Evolutionary conservation across 1,140 invertebrate genomes (phyloP).

Genomic region (Carcinoscorpius rotundicauda): DNA sequence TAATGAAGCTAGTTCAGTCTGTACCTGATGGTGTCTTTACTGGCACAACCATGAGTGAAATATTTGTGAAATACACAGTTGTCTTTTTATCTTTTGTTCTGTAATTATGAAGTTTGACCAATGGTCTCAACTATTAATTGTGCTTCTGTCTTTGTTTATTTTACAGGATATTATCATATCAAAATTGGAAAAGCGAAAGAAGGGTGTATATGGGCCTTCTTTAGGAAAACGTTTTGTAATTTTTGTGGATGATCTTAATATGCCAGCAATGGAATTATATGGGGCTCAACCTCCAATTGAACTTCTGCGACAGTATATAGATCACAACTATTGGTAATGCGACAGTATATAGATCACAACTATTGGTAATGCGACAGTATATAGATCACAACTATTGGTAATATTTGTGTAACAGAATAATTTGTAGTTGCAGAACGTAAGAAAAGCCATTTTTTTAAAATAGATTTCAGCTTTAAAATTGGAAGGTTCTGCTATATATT

Average conservation of each 20-base stretch:
- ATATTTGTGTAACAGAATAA: constrained; percentile 30
- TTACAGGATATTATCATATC: constrained; percentile 67
- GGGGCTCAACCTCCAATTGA: constrained; percentile 85
- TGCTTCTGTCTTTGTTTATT: too few species aligned
- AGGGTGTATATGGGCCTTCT: constrained; percentile 66
- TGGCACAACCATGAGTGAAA: too few species aligned
- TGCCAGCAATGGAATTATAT: constrained; percentile 73
- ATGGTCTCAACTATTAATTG: too few species aligned
- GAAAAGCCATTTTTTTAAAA: too few species aligned
- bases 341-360: constrained; percentile 77
- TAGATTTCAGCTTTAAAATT: too few species aligned
- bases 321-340: constrained; percentile 64
- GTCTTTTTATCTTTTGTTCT: too few species aligned
- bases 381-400: constrained; percentile 69
- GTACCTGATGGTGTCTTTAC: too few species aligned
- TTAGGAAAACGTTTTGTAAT: constrained; percentile 60
- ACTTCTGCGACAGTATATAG: constrained; percentile 72
- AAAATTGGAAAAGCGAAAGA: constrained; percentile 66
- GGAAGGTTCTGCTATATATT: too few species aligned
- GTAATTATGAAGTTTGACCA: too few species aligned
- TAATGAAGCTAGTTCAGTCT: too few species aligned
- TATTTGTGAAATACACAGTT: too few species aligned
- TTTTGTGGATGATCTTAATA: constrained; percentile 88
- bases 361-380: constrained; percentile 65
- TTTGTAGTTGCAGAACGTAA: too few species aligned